A percentile compares a stretch with the other conserved stretches of the same genome.
phyloP scores from a whole-genome alignment of 2,113 vertebrate species.

The Mobula birostris region DNA sequence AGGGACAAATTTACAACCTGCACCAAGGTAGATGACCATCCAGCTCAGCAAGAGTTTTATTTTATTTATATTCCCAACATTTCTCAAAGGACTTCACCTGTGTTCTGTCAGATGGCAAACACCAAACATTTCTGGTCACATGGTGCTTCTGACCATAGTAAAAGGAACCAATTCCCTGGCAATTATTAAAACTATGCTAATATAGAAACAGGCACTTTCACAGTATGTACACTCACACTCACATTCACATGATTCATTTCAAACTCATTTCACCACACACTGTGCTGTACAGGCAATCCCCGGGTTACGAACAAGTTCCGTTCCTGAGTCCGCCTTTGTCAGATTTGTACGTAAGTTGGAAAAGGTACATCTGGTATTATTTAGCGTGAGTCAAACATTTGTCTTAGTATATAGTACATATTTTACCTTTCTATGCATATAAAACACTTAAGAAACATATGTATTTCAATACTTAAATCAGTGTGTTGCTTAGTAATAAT shows the following conservation, averaged over 20 bases:
- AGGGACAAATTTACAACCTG: not conserved
- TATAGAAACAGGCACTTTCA: not conserved
- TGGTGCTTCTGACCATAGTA: not conserved
- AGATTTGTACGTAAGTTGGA: no score
- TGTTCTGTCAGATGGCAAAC: not conserved
- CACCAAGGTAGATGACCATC: not conserved
- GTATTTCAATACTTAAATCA: no score
- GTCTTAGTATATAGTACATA: no score
- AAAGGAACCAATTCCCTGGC: not conserved
- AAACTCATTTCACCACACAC: not conserved
- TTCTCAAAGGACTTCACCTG: not conserved
- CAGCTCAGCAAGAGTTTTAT: not conserved
- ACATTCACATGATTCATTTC: not conserved
- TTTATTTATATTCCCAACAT: not conserved
- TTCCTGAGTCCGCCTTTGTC: no score
- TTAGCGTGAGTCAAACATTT: no score
- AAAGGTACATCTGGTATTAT: no score
- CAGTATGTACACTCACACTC: not conserved
- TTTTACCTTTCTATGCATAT: no score
- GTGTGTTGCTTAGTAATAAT: no score
- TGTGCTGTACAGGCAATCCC: no score
- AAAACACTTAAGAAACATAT: no score
- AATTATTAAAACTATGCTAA: not conserved
- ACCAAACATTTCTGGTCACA: not conserved
- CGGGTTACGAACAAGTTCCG: no score